phyloP scores from a whole-genome alignment of 2,888 invertebrate species.

The Amorpha juglandis region DNA sequence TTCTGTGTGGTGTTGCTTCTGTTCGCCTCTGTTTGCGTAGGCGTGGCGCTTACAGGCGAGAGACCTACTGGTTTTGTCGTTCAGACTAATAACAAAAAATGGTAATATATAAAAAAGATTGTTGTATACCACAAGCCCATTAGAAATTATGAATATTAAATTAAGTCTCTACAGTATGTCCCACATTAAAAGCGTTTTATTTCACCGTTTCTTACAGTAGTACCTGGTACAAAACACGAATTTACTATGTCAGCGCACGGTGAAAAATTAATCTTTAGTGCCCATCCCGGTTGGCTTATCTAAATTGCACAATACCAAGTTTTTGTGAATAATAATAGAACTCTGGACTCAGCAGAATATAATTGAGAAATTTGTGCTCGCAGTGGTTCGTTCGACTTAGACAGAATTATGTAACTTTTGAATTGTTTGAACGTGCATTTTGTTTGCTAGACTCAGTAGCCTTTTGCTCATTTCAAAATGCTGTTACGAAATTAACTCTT shows the following conservation, averaged over 20 bases:
- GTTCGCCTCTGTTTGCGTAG: too few relatives aligned
- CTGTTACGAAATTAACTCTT: not conserved
- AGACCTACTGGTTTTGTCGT: too few relatives aligned
- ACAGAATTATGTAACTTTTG: not conserved
- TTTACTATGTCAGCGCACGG: not conserved
- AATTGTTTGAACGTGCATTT: not conserved
- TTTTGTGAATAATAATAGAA: constrained; percentile 8
- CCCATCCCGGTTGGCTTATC: not conserved
- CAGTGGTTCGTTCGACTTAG: not conserved
- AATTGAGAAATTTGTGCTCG: not conserved
- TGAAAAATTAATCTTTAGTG: not conserved
- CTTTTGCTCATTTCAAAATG: not conserved
- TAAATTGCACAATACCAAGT: not conserved
- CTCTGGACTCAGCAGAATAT: not conserved
- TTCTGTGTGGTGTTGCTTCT: too few relatives aligned
- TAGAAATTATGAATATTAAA: not conserved
- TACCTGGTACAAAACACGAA: not conserved
- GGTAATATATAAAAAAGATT: too few relatives aligned
- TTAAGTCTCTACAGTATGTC: not conserved
- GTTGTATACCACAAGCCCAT: too few relatives aligned
- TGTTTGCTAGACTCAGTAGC: not conserved
- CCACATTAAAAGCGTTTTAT: not conserved
- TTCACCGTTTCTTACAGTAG: too few relatives aligned
- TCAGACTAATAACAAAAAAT: too few relatives aligned
- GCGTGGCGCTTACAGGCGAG: too few relatives aligned